phyloP scores from a whole-genome alignment of 2,113 vertebrate species.

The Carassius carassius region DNA sequence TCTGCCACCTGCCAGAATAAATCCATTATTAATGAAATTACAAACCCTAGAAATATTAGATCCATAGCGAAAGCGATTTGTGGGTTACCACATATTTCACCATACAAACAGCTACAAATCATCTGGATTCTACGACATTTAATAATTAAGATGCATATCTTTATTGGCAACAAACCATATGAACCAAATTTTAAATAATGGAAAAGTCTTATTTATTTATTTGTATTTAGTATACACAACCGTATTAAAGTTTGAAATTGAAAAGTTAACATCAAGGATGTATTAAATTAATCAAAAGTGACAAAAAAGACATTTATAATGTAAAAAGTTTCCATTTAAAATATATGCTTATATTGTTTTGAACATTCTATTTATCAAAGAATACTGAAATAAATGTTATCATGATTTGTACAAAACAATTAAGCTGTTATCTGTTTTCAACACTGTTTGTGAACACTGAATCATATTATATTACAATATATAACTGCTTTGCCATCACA shows the following conservation, averaged over 20 bases:
- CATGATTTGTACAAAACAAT: not conserved
- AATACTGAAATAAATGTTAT: no score
- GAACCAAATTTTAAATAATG: not conserved
- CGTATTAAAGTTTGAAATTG: not conserved
- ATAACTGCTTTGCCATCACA: not conserved
- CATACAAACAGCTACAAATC: not conserved
- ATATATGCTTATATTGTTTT: no score
- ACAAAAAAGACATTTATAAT: no score
- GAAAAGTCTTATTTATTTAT: not conserved
- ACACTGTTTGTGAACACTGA: not conserved
- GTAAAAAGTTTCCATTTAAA: no score
- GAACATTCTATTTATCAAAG: no score
- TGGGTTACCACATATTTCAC: not conserved
- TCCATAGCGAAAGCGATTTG: not conserved
- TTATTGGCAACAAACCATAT: not conserved
- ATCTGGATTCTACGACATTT: not conserved
- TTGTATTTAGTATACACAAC: not conserved
- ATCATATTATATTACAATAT: not conserved
- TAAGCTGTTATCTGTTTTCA: not conserved
- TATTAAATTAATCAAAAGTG: no score
- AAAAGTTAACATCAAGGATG: not conserved
- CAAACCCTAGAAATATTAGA: not conserved
- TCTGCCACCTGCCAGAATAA: constrained; percentile 84
- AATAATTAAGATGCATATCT: not conserved
- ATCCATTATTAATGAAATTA: not conserved